Base-by-base conservation (phyloP, 2,888 invertebrate genomes). In the Eupeodes latifasciatus region DNA sequence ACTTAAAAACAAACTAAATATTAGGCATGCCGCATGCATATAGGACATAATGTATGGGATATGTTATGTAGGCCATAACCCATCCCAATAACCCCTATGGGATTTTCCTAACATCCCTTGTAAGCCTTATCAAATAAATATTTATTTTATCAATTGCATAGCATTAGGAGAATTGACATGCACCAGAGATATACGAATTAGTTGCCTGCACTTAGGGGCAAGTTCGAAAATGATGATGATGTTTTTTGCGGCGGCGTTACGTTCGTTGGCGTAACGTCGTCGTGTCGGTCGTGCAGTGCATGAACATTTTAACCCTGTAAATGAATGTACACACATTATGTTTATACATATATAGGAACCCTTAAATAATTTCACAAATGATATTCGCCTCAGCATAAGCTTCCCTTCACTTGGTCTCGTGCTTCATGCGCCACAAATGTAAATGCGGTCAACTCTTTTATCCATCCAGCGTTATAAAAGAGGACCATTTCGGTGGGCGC, bases 61-160 rank as follows among this genome's bases (percentile, higher is more conserved):
- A 4, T 49, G 57, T 27, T 27, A 27, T 27, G 27, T 16, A 36
- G 44, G 53, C 36, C 66, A 34, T 47, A 27, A 27, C 27, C 27
- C 27, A 27, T 27, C 27, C 7, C 34, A n/a, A 47, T 40, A 51
- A 11, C 34, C 57, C 57, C 69, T 19, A 34, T 67, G 67, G 62
- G 69, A 76, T 61, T 49, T 49, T 2, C 27, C 40, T 27, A 51
- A 76, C 59, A 53, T 67, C 66, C 55, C 57, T 11, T 47, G 75
- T 72, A 53, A 61, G 55, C 66, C 79, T 67, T 61, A n/a, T 55
- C 79, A 67, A 74, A 87, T 87, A 84, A 87, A 87, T 87, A 87
- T 87, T 84, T 87, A 84, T 80, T 87, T 83, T 87, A 87, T 87
- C 87, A 84, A 87, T 87, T 81, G 83, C 55, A 74, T 74, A 57